Percentiles rank a stretch among this genome's conserved stretches.
Conservation (phyloP, 1,140 invertebrate species). For the Diabrotica virgifera region DNA sequence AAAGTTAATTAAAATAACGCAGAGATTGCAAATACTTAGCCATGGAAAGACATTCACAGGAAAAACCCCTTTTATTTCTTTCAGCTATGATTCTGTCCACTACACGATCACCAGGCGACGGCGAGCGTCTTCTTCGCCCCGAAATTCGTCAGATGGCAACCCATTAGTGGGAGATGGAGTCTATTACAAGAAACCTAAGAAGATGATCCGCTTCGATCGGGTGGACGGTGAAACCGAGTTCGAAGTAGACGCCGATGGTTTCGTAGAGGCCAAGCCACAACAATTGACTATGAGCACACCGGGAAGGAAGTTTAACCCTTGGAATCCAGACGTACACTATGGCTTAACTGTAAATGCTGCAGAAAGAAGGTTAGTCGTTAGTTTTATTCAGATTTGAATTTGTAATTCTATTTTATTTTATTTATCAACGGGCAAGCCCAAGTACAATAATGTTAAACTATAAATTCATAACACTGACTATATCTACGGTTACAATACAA, state of each 20-base stretch:
- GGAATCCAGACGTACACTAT: constrained; percentile 48
- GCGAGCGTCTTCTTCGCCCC: constrained; percentile 42
- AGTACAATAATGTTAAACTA: too few species aligned
- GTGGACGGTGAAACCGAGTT: constrained; percentile 32
- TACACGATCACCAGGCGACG: constrained; percentile 73
- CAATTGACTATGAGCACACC: constrained; percentile 15
- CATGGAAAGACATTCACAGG: constrained; percentile 11
- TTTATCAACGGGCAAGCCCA: too few species aligned
- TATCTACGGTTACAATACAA: too few species aligned
- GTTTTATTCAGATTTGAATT: too few species aligned
- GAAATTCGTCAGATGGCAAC: constrained; percentile 10
- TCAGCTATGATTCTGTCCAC: constrained; percentile 63
- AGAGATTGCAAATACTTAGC: neutral
- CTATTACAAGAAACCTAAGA: constrained; percentile 33
- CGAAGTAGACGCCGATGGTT: constrained; percentile 34
- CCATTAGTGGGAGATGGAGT: constrained; percentile 11
- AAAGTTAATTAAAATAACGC: too few species aligned
- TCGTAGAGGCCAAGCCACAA: constrained; percentile 23
- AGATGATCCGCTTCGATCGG: constrained; percentile 33
- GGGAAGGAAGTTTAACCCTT: constrained; percentile 45
- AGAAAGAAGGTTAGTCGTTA: constrained; percentile 37
- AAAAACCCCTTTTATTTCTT: constrained; percentile 16
- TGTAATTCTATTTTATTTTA: too few species aligned
- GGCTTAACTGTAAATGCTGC: constrained; percentile 44
- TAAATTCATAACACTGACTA: too few species aligned